A percentile compares a stretch with the other conserved stretches of the same genome.
phyloP scores from a whole-genome alignment of 2,797 vertebrate species.

The Melanotaenia nigrans region DNA sequence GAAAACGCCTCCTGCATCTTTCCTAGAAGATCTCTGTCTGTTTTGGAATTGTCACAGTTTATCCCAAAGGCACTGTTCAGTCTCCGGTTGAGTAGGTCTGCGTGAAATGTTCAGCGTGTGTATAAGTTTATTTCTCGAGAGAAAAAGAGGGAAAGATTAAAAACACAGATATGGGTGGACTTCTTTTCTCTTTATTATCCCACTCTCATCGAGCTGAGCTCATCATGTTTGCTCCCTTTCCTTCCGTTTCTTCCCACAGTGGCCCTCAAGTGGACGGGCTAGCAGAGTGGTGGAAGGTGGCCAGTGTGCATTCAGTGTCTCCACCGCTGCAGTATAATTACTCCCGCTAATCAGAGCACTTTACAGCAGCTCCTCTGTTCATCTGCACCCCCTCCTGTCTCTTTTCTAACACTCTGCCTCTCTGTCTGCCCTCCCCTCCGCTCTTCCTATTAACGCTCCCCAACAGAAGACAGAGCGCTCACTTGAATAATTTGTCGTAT shows the following conservation, averaged over 20 bases:
- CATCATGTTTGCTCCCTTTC: conserved; percentile 7
- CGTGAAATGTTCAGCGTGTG: conserved; percentile 8
- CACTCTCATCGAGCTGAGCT: conserved; percentile 11
- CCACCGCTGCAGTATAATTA: conserved; percentile 81
- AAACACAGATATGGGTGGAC: conserved; percentile 41
- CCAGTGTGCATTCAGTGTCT: conserved; percentile 75
- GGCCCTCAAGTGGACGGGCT: conserved; percentile 51
- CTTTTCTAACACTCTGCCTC: conserved; percentile 69
- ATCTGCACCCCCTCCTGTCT: conserved; percentile 62
- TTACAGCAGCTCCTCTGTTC: conserved; percentile 85
- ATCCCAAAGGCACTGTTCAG: conserved; percentile 4
- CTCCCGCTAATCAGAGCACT: conserved; percentile 85
- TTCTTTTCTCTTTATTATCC: conserved; percentile 34
- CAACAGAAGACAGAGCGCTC: conserved; percentile 65
- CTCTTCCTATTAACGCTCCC: conserved; percentile 71
- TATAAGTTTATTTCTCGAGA: conserved; percentile 15
- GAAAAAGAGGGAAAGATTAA: conserved; percentile 31
- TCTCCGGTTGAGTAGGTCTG: conserved; percentile 7
- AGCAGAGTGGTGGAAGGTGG: conserved; percentile 64
- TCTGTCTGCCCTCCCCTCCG: conserved; percentile 66
- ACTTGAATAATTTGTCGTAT: conserved; percentile 64
- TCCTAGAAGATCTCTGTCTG: conserved; percentile 2
- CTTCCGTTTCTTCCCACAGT: conserved; percentile 49
- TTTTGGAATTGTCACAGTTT: background rate
- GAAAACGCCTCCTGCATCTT: conserved; percentile 40